Evolutionary conservation across 2,888 invertebrate genomes (phyloP), one percentile per base, ranked within the genome.

Genomic region (Nymphalis urticae): DNA sequence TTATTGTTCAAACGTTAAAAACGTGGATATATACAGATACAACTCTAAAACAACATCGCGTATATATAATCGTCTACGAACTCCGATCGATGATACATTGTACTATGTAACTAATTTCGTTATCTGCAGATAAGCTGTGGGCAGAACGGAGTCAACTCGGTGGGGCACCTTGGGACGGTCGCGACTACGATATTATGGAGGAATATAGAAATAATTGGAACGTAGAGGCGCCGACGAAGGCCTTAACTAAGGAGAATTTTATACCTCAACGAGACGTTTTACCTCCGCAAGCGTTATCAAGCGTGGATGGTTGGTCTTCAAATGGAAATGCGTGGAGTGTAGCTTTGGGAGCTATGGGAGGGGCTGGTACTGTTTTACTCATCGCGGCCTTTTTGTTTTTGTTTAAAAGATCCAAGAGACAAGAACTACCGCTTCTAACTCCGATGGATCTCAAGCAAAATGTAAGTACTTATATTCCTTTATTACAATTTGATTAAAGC

Each of bases 51-150:
- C 19, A 64, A 76, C 65, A 67, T 70, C 62, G 71, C 64, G 61
- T 58, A 73, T 71, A 65, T 62, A 62, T 69, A 74, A 72, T 72
- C 73, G 79, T 79, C 76, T 78, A 75, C 63, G 73, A 58, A 56
- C 17, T 68, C 76, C 78, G 89, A 90, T 90, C 90, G 89, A 89
- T 90, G 86, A 82, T 77, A 81, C 78, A 77, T 77, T 83, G 83
- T 83, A 83, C 80, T 81, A 83, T 83, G 81, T 81, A 81, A 80
- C 81, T 88, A 89, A 89, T 86, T 84, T 85, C 73, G 87, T 91
- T 92, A 91, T 91, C 91, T 84, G 72, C 82, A 90, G 91, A 91
- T 91, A 91, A 91, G 85, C 85, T 78, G 83, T 86, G 90, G 89
- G 81, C 82, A 81, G 84, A 83, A 75, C 79, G 83, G 76, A 81